Conservation (phyloP, 1,140 invertebrate genomes). For the Drosophila ananassae region DNA sequence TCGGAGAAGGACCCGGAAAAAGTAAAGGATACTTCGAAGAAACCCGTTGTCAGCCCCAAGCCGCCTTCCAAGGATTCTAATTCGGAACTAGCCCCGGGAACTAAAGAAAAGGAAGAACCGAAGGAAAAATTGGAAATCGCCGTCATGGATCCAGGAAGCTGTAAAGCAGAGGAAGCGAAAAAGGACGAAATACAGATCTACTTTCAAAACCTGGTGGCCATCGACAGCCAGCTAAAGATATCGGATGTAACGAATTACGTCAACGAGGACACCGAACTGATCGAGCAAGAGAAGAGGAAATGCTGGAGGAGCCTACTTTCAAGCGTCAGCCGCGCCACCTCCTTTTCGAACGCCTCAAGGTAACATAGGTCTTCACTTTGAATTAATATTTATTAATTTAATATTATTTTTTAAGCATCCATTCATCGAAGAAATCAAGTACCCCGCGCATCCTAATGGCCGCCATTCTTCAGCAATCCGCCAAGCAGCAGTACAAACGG, state of each 20-base stretch:
- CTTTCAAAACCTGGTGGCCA: neutral
- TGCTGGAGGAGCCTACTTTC: neutral
- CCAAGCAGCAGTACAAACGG: conserved; percentile 27
- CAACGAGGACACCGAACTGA: neutral
- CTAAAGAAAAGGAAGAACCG: neutral
- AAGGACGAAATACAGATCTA: neutral
- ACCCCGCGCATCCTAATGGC: neutral
- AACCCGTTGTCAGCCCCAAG: neutral
- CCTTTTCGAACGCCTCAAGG: neutral
- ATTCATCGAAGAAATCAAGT: neutral
- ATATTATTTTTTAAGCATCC: too few species aligned
- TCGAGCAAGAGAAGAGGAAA: neutral
- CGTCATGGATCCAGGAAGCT: neutral
- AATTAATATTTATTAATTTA: too few species aligned
- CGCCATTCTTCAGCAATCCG: neutral
- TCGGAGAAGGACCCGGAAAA: neutral
- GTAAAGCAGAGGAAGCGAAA: neutral
- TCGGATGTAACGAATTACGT: neutral
- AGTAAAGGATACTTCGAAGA: neutral
- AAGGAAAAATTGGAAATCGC: neutral
- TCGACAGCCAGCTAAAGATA: neutral
- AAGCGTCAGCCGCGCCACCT: neutral
- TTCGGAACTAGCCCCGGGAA: neutral
- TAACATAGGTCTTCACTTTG: neutral
- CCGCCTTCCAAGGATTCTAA: neutral